Percentiles rank a stretch among this genome's conserved stretches.
These are phyloP conservation scores for Pachyramphus minor DNA, from an alignment of 2,113 vertebrate genomes.

Conservation along the genomic window DNA sequence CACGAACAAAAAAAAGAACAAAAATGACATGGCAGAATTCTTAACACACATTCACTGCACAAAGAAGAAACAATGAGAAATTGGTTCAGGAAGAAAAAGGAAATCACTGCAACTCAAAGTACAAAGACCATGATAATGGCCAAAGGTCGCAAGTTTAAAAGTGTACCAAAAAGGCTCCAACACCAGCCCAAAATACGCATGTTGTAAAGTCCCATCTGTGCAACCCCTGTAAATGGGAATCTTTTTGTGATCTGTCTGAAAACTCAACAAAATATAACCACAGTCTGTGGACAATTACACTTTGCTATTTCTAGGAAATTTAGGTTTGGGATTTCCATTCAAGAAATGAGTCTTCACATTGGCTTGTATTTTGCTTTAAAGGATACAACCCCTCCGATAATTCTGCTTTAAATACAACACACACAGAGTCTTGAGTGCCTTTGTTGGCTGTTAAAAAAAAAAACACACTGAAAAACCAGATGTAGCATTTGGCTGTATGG, in stretches of 20 bases:
- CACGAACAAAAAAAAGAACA: background rate
- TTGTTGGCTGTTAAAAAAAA: background rate
- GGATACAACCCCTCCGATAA: background rate
- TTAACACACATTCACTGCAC: background rate
- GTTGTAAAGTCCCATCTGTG: slow-evolving; percentile 22
- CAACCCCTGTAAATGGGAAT: background rate
- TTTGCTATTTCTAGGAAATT: background rate
- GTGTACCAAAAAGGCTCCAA: background rate
- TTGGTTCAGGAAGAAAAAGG: background rate
- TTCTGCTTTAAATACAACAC: background rate
- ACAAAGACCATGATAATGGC: background rate
- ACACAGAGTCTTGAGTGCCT: background rate
- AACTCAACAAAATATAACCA: background rate
- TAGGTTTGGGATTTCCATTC: background rate
- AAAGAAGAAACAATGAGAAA: background rate
- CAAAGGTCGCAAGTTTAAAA: slow-evolving; percentile 46
- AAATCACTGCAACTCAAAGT: background rate
- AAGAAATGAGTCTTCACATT: background rate
- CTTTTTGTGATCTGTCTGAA: background rate
- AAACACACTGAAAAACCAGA: background rate
- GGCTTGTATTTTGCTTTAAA: background rate
- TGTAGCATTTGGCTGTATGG: background rate
- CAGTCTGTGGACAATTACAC: background rate
- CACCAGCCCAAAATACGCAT: background rate
- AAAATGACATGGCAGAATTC: background rate